Conservation (phyloP, 2,113 vertebrate genomes). For the Siniperca chuatsi region DNA sequence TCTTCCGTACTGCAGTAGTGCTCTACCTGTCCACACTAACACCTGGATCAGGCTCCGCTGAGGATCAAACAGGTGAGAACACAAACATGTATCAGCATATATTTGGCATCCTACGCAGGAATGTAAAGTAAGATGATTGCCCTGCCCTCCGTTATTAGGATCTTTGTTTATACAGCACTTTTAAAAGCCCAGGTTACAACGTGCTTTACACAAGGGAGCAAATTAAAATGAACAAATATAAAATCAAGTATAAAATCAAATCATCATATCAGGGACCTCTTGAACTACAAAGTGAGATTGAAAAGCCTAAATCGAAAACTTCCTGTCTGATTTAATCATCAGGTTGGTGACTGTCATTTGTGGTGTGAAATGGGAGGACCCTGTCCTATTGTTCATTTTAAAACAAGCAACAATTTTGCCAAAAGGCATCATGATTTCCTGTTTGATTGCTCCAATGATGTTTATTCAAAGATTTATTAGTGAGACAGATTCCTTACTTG, state of each 20-base stretch:
- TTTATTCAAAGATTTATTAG: neutral
- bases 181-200: neutral
- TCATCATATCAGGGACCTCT: neutral
- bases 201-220: neutral
- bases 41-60: neutral
- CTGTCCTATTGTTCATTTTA: neutral
- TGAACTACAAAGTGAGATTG: neutral
- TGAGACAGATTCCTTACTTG: no score
- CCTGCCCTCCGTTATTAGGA: neutral
- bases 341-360: neutral
- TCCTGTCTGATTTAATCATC: neutral
- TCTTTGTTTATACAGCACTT: neutral
- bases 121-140: neutral
- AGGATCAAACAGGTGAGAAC: neutral
- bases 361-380: neutral
- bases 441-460: neutral
- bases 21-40: neutral
- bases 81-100: neutral
- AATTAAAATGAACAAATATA: neutral
- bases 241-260: neutral
- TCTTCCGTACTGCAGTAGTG: neutral
- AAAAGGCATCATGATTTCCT: neutral
- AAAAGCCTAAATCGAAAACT: no score
- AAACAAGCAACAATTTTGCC: neutral
- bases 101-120: neutral